A percentile compares a stretch with the other conserved stretches of the same genome.
Conservation (phyloP, 2,888 invertebrate species). For the Allolobophora icterica region DNA sequence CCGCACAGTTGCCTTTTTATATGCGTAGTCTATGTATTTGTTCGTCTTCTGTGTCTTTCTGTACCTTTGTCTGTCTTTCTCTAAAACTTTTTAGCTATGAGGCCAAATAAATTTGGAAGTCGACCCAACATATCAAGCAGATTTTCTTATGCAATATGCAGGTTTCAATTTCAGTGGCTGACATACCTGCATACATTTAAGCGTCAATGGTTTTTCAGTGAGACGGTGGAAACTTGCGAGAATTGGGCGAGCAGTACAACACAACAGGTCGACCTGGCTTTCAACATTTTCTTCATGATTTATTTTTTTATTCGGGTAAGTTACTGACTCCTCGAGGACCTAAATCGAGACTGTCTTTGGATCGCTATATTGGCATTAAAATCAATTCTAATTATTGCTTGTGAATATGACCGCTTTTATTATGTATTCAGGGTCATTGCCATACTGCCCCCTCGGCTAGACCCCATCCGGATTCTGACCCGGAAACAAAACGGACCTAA, state of each 20-base stretch:
- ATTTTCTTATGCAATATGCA: no score
- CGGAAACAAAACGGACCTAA: no score
- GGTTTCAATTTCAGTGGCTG: no score
- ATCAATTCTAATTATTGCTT: background rate
- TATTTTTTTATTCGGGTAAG: conserved; percentile 83
- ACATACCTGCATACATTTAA: background rate
- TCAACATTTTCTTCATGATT: conserved; percentile 99
- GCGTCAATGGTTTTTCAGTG: background rate
- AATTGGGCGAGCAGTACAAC: conserved; percentile 99
- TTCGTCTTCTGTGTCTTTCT: background rate
- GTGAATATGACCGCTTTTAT: background rate
- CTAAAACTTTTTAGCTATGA: background rate
- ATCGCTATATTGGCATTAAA: background rate
- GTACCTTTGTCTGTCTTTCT: background rate
- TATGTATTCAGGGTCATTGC: background rate
- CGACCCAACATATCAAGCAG: no score
- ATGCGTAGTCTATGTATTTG: background rate
- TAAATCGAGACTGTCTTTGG: background rate
- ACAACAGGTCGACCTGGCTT: conserved; percentile 99
- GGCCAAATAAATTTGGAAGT: no score
- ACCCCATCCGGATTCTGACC: no score
- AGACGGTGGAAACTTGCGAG: conserved; percentile 88
- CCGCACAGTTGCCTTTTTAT: background rate
- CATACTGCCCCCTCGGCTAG: background rate
- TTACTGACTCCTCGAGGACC: background rate